Evolutionary conservation across 2,797 vertebrate genomes (phyloP).

Genomic region (Tympanoctomys barrerae): DNA sequence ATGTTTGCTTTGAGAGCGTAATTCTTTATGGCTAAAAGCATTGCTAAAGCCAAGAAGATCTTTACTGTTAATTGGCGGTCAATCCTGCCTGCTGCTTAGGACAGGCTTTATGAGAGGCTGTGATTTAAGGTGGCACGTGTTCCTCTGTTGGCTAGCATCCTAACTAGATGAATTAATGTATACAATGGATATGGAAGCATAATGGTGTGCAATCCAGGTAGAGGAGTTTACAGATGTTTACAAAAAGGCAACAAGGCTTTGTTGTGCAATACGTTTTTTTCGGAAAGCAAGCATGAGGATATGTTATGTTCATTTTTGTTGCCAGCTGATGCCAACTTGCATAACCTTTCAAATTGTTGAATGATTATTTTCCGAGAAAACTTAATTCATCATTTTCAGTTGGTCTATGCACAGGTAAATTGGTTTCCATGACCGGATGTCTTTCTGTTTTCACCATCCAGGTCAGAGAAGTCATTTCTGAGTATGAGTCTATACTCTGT

Average conservation of each 20-base stretch:
- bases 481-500: not conserved
- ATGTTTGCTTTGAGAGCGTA: not conserved
- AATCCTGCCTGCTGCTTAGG: not conserved
- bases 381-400: not conserved
- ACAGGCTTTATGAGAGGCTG: not conserved
- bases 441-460: not conserved
- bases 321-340: not conserved
- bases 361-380: not conserved
- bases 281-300: not conserved
- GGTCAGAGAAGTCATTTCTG: not conserved
- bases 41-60: not conserved
- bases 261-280: not conserved
- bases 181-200: not conserved
- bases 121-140: not conserved
- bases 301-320: not conserved
- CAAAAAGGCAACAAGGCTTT: not conserved
- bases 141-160: not conserved
- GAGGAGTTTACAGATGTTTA: not conserved
- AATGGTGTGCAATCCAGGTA: not conserved
- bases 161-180: not conserved
- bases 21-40: not conserved
- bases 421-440: not conserved
- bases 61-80: not conserved
- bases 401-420: not conserved
- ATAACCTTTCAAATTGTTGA: not conserved